A percentile compares a stretch with the other conserved stretches of the same genome.
phyloP scores from a whole-genome alignment of 2,888 invertebrate species.

The Lasioglossum leucozonium region DNA sequence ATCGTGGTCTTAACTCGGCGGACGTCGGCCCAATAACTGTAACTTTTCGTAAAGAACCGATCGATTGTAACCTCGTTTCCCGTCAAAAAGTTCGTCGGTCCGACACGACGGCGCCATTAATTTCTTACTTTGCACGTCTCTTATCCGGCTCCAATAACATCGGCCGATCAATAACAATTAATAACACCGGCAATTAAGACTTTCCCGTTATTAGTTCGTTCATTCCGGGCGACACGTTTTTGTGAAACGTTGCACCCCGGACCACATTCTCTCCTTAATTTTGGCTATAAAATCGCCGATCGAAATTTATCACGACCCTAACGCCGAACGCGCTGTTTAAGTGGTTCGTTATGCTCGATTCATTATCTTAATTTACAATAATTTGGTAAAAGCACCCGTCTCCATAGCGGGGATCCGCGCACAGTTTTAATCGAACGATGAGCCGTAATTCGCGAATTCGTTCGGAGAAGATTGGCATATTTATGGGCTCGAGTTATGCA shows the following conservation, averaged over 20 bases:
- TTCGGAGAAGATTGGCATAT: neutral
- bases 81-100: conserved; percentile 1
- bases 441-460: neutral
- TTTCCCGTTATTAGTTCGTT: conserved; percentile 18
- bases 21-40: conserved; percentile 44
- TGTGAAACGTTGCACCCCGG: neutral
- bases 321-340: neutral
- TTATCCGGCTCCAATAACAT: conserved; percentile 9
- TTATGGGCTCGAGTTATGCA: neutral
- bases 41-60: conserved; percentile 36
- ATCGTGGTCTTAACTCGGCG: conserved; percentile 49
- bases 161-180: conserved; percentile 14
- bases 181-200: conserved; percentile 21
- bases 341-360: neutral
- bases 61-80: conserved; percentile 29
- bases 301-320: conserved; percentile 10
- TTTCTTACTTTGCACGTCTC: conserved; percentile 12
- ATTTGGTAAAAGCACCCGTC: neutral
- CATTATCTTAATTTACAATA: conserved; percentile 13
- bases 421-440: neutral
- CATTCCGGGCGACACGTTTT: conserved; percentile 1
- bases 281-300: neutral
- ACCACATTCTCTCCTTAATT: conserved; percentile 4
- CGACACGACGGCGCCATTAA: neutral
- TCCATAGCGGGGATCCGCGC: neutral